Percentiles rank a stretch among this genome's conserved stretches.
These are phyloP conservation scores for Gambusia yucatana DNA, from an alignment of 2,797 vertebrate genomes.

Conservation along the genomic window DNA sequence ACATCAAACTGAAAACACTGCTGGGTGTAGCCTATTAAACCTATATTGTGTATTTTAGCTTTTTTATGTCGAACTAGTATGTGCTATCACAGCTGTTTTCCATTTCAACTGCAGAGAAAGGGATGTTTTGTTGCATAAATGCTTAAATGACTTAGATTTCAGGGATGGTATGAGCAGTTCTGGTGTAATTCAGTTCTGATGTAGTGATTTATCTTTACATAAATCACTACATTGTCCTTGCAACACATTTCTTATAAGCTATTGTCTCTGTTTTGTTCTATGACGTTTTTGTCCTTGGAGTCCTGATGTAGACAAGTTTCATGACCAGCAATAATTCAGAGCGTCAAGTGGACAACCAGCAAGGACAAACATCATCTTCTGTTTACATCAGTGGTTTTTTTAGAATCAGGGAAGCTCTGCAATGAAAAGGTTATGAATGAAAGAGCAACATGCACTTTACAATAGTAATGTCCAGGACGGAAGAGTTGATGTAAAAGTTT, in stretches of 20 bases:
- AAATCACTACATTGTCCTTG: neutral
- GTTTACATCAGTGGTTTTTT: slow-evolving; percentile 1
- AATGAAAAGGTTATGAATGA: neutral
- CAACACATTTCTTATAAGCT: neutral
- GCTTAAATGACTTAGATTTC: slow-evolving; percentile 17
- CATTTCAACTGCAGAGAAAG: slow-evolving; percentile 19
- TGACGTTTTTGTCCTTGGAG: slow-evolving; percentile 7
- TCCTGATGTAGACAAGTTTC: neutral
- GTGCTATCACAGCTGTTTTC: slow-evolving; percentile 41
- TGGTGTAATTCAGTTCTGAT: slow-evolving; percentile 11
- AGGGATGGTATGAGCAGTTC: neutral
- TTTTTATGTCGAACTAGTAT: slow-evolving; percentile 17
- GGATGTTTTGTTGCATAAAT: slow-evolving; percentile 8
- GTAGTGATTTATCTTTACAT: neutral
- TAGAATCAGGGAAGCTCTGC: slow-evolving; percentile 4
- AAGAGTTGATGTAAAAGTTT: slow-evolving; percentile 5
- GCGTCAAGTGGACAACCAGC: neutral
- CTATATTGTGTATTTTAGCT: slow-evolving; percentile 45
- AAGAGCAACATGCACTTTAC: neutral
- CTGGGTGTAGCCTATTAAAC: slow-evolving; percentile 55
- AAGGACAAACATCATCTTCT: neutral
- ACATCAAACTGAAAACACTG: slow-evolving; percentile 59
- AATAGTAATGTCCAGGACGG: neutral
- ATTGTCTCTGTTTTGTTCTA: neutral
- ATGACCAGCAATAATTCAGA: neutral